Evolutionary conservation across 64 coral and sea anemone genomes (phyloP).

Genomic region (Montipora foliosa): DNA sequence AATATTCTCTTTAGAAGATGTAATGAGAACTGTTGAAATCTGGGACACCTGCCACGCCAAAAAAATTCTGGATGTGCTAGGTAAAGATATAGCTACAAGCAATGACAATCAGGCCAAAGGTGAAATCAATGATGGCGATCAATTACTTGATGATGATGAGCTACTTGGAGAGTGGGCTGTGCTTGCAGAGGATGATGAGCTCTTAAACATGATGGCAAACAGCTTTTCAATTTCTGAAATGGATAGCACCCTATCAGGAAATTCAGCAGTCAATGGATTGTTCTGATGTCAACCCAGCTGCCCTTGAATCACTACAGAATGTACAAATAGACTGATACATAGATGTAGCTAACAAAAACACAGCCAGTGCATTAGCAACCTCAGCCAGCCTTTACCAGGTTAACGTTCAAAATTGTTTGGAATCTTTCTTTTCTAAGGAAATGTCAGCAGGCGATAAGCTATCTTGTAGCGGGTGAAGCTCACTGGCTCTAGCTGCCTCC

Average conservation of each 20-base stretch:
- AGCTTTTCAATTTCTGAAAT: neutral
- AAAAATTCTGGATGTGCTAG: conserved; percentile 25
- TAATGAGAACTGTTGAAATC: conserved; percentile 54
- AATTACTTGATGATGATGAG: conserved; percentile 10
- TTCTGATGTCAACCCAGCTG: neutral
- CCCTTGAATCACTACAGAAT: neutral
- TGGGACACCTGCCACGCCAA: conserved; percentile 70
- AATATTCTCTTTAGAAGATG: conserved; percentile 57
- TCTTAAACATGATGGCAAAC: conserved; percentile 16
- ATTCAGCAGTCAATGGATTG: neutral
- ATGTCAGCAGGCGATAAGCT: too few relatives aligned
- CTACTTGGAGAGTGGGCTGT: conserved; percentile 17
- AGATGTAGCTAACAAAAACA: neutral
- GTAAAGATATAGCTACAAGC: too few relatives aligned
- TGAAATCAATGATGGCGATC: neutral
- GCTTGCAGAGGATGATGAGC: conserved; percentile 14
- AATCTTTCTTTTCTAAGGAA: too few relatives aligned
- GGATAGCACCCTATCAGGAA: neutral
- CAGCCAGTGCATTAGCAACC: too few relatives aligned
- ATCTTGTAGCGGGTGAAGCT: too few relatives aligned
- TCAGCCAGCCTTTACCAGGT: too few relatives aligned
- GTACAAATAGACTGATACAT: neutral
- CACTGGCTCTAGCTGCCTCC: too few relatives aligned
- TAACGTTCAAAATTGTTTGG: too few relatives aligned
- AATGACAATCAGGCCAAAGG: neutral